A percentile compares a stretch with the other conserved stretches of the same genome.
These are phyloP conservation scores for Acrossocheilus fasciatus DNA, from an alignment of 2,797 vertebrate species.

Conservation along the genomic window DNA sequence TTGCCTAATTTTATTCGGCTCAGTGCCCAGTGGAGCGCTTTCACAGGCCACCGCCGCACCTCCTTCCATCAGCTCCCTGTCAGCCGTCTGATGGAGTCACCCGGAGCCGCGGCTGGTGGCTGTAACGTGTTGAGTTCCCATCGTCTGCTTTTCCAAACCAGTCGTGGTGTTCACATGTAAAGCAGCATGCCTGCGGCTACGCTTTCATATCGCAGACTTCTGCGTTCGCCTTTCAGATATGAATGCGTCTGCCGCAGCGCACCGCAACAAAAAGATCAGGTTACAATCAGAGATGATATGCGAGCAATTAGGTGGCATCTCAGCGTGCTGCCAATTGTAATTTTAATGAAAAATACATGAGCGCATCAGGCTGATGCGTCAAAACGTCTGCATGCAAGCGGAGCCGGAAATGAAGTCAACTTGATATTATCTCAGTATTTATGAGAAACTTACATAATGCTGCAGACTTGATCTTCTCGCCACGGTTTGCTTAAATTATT, in stretches of 20 bases:
- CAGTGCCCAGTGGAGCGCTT: background rate
- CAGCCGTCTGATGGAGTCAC: background rate
- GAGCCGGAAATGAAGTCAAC: slow-evolving; percentile 26
- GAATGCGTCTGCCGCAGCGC: background rate
- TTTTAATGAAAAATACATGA: slow-evolving; percentile 43
- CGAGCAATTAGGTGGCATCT: slow-evolving; percentile 30
- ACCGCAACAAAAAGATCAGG: background rate
- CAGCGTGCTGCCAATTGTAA: slow-evolving; percentile 22
- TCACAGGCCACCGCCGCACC: background rate
- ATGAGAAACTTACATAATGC: background rate
- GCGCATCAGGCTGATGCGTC: background rate
- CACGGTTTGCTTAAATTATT: background rate
- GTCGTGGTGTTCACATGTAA: background rate
- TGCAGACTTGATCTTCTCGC: background rate
- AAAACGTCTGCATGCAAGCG: background rate
- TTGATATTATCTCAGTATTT: background rate
- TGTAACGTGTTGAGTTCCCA: background rate
- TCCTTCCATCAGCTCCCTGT: background rate
- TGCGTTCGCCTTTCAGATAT: background rate
- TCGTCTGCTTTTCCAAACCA: background rate
- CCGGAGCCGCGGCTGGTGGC: background rate
- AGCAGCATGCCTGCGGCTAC: background rate
- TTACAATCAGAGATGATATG: background rate
- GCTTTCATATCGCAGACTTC: slow-evolving; percentile 11
- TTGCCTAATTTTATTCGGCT: slow-evolving; percentile 25